Base-by-base conservation (phyloP, 2,888 invertebrate species). In the Conistra vaccinii region DNA sequence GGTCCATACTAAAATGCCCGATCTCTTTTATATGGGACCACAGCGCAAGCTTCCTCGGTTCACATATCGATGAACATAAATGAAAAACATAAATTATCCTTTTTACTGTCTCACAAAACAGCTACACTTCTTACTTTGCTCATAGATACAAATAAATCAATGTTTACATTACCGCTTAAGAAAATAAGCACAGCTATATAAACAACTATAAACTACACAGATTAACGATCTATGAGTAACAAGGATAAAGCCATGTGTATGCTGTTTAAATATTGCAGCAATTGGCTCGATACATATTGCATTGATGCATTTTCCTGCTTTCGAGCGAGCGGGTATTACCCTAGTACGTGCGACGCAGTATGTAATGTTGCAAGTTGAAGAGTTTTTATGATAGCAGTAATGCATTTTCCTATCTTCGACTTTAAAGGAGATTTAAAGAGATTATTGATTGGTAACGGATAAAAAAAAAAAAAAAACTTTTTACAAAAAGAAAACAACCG, bases 271-370 rank as follows among this genome's bases (percentile, higher is more conserved):
- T 74, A 74, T 17, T 23, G 17, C 2, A 14, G 42, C 55, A 78
- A 67, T 61, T 48, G 32, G 45, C 48, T 70, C 68, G 70, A 71
- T 76, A 55, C 39, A 17, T 17, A 29, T 4, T 73, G 66, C 39
- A 32, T 20, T 57, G 1, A 51, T 20, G 23, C 17, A 45, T 84
- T 86, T 86, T 86, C 88, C 88, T 87, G 76, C 80, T 88, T 78
- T 85, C 81, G 26, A 70, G 42, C 20, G 20, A 10, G 3, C 42
- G 80, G 81, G 83, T 70, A 82, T 74, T 71, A 69, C 87, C 88
- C 72, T 69, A 51, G 35, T 17, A 9, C 73, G 35, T 69, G 55
- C 32, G 48, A 35, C 29, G 35, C 23, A 29, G n/a, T 73, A 23
- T 63, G 55, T 32, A 17, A 29, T 45, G 26, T 39, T 66, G 32